Evolutionary conservation across 2,888 invertebrate species (phyloP).

Genomic region (Apotomis betuletana): DNA sequence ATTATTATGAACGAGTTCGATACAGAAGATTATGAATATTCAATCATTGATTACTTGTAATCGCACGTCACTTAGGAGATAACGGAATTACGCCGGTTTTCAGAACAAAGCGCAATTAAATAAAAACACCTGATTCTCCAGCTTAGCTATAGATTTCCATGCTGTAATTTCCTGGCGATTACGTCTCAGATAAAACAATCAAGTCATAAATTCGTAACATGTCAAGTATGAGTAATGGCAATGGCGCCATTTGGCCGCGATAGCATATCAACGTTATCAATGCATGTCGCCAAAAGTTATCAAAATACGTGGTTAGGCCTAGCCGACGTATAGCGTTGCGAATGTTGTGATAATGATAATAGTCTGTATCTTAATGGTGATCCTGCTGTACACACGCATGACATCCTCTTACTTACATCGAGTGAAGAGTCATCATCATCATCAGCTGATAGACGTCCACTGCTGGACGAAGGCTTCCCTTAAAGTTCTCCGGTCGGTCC

Average conservation of each 20-base stretch:
- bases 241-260: slow-evolving; percentile 29
- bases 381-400: too few relatives aligned
- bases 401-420: too few relatives aligned
- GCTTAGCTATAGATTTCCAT: neutral
- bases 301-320: slow-evolving; percentile 9
- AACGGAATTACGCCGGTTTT: neutral
- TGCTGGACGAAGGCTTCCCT: too few relatives aligned
- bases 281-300: slow-evolving; percentile 29
- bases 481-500: too few relatives aligned
- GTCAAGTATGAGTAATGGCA: neutral
- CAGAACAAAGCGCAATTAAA: neutral
- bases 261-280: slow-evolving; percentile 33
- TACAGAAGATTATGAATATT: too few relatives aligned
- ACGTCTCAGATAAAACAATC: slow-evolving; percentile 7
- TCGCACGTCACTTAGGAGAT: too few relatives aligned
- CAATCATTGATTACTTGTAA: too few relatives aligned
- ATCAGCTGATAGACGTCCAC: too few relatives aligned
- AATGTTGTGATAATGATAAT: neutral
- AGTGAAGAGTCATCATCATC: too few relatives aligned
- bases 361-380: neutral
- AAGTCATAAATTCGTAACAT: slow-evolving; percentile 9
- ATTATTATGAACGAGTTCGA: too few relatives aligned
- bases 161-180: slow-evolving; percentile 22
- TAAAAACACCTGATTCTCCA: neutral
- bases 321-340: slow-evolving; percentile 2